phyloP scores from a whole-genome alignment of 2,113 vertebrate species.

The Phrynocephalus versicolor region DNA sequence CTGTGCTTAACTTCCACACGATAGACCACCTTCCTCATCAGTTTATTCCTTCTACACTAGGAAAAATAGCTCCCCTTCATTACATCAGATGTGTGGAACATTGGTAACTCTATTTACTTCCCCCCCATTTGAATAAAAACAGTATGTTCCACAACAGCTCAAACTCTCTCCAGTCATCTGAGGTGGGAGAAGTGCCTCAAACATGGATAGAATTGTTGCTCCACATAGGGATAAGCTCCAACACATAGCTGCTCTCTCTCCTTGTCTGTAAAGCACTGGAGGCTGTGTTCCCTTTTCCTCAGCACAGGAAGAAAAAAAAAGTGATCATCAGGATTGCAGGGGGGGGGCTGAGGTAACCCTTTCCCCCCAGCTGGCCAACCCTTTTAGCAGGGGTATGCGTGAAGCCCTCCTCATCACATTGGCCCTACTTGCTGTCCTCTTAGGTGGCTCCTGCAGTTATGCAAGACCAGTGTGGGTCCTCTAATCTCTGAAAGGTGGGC shows the following conservation, averaged over 20 bases:
- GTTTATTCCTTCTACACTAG: background rate
- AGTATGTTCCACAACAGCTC: background rate
- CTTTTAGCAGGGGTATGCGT: background rate
- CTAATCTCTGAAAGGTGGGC: background rate
- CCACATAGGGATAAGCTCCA: background rate
- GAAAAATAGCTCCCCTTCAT: background rate
- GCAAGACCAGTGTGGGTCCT: no score
- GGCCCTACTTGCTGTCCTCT: background rate
- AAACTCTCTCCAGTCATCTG: no score
- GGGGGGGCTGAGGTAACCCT: no score
- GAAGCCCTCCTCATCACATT: background rate
- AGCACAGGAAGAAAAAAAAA: no score
- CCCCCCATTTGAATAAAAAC: background rate
- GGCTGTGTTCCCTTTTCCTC: no score
- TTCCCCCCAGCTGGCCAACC: no score
- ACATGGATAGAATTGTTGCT: background rate
- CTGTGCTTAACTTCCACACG: background rate
- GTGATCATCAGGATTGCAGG: no score
- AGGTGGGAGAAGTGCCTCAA: background rate
- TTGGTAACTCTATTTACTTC: background rate
- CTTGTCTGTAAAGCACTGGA: no score
- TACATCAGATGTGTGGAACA: background rate
- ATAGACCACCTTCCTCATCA: background rate
- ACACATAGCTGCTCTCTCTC: no score
- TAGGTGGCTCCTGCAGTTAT: background rate